Percentiles rank a stretch among this genome's conserved stretches.
Evolutionary conservation across 2,113 vertebrate species (phyloP).

Genomic region (Vimba vimba): DNA sequence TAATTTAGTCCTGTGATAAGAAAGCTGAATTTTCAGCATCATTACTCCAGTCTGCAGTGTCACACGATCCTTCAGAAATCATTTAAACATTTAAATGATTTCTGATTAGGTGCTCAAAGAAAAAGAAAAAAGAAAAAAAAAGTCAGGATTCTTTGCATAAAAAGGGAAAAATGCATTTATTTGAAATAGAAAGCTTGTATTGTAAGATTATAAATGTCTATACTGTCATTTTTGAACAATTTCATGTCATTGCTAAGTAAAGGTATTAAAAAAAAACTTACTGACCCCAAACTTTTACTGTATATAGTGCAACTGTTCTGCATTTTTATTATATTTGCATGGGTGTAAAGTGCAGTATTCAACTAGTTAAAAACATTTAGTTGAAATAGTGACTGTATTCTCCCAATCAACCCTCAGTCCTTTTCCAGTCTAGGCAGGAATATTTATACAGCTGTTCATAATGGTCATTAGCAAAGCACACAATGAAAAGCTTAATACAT

Average conservation of each 20-base stretch:
- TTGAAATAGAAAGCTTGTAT: not conserved
- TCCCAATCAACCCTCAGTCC: not conserved
- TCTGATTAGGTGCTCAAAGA: not conserved
- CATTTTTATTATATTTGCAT: not conserved
- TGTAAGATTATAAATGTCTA: not conserved
- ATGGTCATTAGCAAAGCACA: constrained; percentile 4
- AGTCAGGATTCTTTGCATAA: not conserved
- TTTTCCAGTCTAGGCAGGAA: not conserved
- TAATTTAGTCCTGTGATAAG: not conserved
- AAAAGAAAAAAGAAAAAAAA: too few relatives aligned
- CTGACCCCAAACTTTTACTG: not conserved
- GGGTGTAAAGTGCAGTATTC: not conserved
- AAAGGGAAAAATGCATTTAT: not conserved
- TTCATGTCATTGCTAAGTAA: not conserved
- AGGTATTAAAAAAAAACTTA: not conserved
- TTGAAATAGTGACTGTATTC: not conserved
- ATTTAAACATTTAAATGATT: not conserved
- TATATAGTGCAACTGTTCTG: not conserved
- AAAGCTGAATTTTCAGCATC: not conserved
- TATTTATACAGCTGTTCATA: not conserved
- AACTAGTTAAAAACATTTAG: not conserved
- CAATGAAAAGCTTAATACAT: constrained; percentile 12
- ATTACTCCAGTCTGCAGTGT: not conserved
- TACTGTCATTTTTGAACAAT: not conserved
- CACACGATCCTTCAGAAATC: not conserved